Evolutionary conservation across 2,888 invertebrate species (phyloP), one percentile per base, ranked within the genome.

Genomic region (Tenthredo amoena): DNA sequence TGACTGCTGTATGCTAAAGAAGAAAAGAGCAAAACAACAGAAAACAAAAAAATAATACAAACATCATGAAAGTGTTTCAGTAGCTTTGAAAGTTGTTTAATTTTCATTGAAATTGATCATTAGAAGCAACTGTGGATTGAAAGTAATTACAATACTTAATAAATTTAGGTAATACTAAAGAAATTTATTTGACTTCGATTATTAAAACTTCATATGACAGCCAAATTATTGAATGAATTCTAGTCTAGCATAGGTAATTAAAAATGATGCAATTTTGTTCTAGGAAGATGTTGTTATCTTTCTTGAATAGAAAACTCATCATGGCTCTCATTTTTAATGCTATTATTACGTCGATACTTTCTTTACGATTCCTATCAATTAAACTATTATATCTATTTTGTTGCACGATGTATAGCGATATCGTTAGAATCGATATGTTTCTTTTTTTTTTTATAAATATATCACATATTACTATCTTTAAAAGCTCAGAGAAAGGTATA

Each of bases 151-250:
- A 50, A 77, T 55, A 50, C 9, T 21, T 21, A 21, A 74, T 74
- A 37, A 18, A n/a, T 43, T 55, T 55, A 50, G 9, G 7, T 77
- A 77, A 55, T 31, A 74, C 18, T 77, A 55, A 55, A 76, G 15
- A 71, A 71, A 71, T 34, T 47, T 76, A 50, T 77, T 55, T 18
- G 31, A 74, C 43, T 40, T 26, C 6, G n/a, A 43, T 74, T 21
- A 74, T 43, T 21, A 43, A 12, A 74, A 43, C 12, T 74, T 74
- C 40, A 43, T 26, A 74, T 74, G 74, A 74, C 47, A 77, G 55
- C 77, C 55, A 55, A 77, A 77, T 31, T 34, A 18, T 50, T 77
- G 31, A 55, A 77, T 55, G 55, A 77, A 26, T 55, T 77, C 55
- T 21, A 50, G 55, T 77, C 77, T 77, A n/a, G 77, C 34, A 31